These are phyloP conservation scores for Chiloscyllium punctatum DNA, from an alignment of 2,797 vertebrate species.

Conservation along the genomic window DNA sequence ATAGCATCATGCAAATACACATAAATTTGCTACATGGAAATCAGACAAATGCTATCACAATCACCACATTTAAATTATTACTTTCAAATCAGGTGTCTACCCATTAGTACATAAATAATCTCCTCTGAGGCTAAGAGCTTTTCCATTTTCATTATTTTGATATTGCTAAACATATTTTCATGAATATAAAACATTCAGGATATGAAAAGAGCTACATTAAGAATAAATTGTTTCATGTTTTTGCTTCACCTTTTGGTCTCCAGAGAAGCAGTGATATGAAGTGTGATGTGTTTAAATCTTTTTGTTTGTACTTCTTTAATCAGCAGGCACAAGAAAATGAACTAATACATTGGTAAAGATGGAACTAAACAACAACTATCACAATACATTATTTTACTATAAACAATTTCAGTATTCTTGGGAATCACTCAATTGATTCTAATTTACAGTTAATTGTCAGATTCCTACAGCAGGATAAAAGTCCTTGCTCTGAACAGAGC, in stretches of 20 bases:
- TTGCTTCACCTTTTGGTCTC: conserved; percentile 29
- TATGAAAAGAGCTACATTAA: conserved; percentile 19
- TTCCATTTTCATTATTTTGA: conserved; percentile 34
- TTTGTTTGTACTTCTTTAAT: neutral
- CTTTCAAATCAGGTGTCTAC: conserved; percentile 21
- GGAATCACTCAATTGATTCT: conserved; percentile 1
- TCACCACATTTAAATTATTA: conserved; percentile 4
- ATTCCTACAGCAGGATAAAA: neutral
- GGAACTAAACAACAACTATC: neutral
- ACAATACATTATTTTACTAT: neutral
- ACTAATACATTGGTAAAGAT: neutral
- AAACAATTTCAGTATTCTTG: neutral
- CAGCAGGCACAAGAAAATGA: conserved; percentile 8
- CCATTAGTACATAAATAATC: conserved; percentile 32
- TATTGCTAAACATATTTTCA: conserved; percentile 30
- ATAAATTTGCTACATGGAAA: neutral
- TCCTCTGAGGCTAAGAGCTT: conserved; percentile 7
- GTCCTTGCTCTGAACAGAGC: neutral
- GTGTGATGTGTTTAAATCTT: conserved; percentile 7
- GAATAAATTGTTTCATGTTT: conserved; percentile 28
- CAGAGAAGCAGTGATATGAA: conserved; percentile 14
- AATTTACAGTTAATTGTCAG: conserved; percentile 10
- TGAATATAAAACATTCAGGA: conserved; percentile 25
- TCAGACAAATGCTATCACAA: neutral
- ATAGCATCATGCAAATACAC: neutral